Evolutionary conservation across 2,113 vertebrate genomes (phyloP).

Genomic region (Anser brachyrhynchus): DNA sequence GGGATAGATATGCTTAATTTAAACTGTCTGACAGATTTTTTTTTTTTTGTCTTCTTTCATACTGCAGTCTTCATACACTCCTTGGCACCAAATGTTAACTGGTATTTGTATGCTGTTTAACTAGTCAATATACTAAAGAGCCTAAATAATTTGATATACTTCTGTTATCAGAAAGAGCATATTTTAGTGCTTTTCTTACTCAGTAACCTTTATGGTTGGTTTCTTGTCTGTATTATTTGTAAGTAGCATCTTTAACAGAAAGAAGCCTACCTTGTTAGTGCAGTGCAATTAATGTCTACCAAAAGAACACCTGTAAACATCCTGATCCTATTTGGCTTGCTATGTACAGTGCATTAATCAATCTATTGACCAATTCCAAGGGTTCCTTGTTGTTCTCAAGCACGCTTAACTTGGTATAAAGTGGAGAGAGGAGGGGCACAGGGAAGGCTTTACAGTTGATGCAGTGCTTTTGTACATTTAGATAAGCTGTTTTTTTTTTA

Average conservation of each 20-base stretch:
- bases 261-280: not conserved
- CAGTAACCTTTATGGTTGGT: not conserved
- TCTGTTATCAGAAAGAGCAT: not conserved
- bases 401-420: not conserved
- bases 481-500: not conserved
- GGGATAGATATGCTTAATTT: not conserved
- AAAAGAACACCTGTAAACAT: not conserved
- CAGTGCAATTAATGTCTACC: not conserved
- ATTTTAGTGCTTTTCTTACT: not conserved
- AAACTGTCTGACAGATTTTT: not conserved
- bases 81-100: not conserved
- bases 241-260: not conserved
- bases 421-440: not conserved
- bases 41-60: not conserved
- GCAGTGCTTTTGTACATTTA: not conserved
- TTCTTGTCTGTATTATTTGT: not conserved
- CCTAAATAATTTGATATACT: not conserved
- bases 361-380: constrained; percentile 1
- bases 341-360: not conserved
- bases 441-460: not conserved
- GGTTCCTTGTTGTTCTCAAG: not conserved
- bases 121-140: not conserved
- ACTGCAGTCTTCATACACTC: not conserved
- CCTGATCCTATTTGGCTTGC: not conserved
- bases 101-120: not conserved